Conservation (phyloP, 2,888 invertebrate species). For the Helleia helle region DNA sequence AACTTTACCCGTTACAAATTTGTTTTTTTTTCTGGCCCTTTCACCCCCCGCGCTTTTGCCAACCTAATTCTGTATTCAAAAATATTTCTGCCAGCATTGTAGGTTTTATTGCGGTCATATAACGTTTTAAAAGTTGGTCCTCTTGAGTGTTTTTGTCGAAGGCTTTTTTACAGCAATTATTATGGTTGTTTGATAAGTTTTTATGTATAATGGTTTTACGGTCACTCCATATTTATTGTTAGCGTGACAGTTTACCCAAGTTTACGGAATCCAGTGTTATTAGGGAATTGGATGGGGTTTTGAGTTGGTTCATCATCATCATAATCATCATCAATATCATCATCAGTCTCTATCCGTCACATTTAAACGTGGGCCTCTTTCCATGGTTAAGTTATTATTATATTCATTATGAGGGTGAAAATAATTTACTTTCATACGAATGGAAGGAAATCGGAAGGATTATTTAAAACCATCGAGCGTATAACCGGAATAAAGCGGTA, state of each 20-base stretch:
- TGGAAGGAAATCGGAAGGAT: no score
- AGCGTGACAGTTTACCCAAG: conserved; percentile 18
- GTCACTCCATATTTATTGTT: conserved; percentile 27
- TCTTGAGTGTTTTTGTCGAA: conserved; percentile 34
- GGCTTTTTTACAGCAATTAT: conserved; percentile 49
- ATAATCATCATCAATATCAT: no score
- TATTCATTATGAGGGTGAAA: no score
- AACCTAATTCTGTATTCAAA: conserved; percentile 75
- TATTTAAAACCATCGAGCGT: no score
- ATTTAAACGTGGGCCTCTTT: no score
- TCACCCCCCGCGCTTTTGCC: conserved; percentile 71
- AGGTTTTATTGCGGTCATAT: conserved; percentile 71
- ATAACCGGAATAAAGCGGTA: no score
- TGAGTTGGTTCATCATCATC: neutral
- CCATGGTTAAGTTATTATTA: no score
- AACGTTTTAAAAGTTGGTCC: conserved; percentile 71
- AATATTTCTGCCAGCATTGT: conserved; percentile 74
- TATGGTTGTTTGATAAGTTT: conserved; percentile 56
- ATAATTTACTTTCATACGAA: no score
- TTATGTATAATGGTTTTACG: conserved; percentile 41
- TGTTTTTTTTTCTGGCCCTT: conserved; percentile 73
- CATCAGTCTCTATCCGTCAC: no score
- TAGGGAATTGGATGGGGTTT: neutral
- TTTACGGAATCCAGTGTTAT: neutral
- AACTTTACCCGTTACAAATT: conserved; percentile 75